Base-by-base conservation (phyloP, 1,140 invertebrate genomes). In the Oedothorax gibbosus region DNA sequence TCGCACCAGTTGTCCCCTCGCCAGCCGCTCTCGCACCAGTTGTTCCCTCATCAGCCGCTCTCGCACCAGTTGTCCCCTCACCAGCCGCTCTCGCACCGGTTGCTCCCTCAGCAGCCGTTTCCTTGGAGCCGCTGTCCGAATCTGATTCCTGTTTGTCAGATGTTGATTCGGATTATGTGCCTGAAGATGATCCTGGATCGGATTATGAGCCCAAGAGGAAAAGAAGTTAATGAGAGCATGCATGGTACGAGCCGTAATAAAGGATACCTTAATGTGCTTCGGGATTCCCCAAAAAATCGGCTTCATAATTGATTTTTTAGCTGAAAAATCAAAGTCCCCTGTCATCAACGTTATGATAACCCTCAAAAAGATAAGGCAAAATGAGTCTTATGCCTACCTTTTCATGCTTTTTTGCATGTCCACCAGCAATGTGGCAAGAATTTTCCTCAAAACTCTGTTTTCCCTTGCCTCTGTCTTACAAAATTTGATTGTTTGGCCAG, bases 401-500 rank as follows among this genome's bases (percentile, higher is more conserved):
- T 5, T 2, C 10, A 72, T 72, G 69, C 20, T 72, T 50, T 72
- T 72, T 72, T 5, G 69, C 20, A 72, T 72, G 69, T 72, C 69
- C 18, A 10, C 50, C 18, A 72, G 50, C 20, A 72, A 72, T 72
- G 69, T 72, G 12, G 20, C 69, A 14, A 49, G 69, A 72, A 53
- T 72, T 72, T 72, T 72, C 50, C 10, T 50, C 14, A 53, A 51
- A 51, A 72, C 7, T 9, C 9, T 51, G 9, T 53, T n/a, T n/a
- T n/a, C n/a, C n/a, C 21, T 72, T 50, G 69, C 69, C 49, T 21
- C 9, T 10, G 69, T 72, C 18, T 21, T 72, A 3, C 69, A 72
- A 21, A 72, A 72, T 72, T 72, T 72, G 7, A 72, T 72, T 15
- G 50, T 72, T 35, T 72, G 69, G 69, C 69, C 69, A 35, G 35